A percentile compares a stretch with the other conserved stretches of the same genome.
phyloP scores from a whole-genome alignment of 1,140 invertebrate species.

The Calliphora vicina region DNA sequence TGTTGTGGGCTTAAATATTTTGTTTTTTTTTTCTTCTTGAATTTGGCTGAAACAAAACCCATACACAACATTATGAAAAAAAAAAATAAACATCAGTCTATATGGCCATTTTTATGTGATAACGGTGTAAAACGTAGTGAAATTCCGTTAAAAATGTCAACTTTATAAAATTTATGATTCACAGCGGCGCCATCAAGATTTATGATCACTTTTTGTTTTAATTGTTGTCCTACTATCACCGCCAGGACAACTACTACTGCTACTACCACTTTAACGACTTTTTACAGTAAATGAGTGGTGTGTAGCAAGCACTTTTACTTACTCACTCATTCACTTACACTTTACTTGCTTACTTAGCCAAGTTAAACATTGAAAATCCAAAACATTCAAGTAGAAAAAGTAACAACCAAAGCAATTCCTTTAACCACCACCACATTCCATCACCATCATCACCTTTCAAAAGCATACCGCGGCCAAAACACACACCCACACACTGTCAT shows the following conservation, averaged over 20 bases:
- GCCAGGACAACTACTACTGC: no score
- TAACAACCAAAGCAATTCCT: neutral
- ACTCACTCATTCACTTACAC: neutral
- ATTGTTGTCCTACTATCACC: neutral
- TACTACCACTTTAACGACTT: neutral
- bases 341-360: neutral
- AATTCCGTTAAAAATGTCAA: conserved; percentile 29
- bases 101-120: neutral
- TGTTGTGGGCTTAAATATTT: no score
- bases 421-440: neutral
- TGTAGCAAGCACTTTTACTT: neutral
- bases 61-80: no score
- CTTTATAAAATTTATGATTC: conserved; percentile 35
- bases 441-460: neutral
- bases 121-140: conserved; percentile 5
- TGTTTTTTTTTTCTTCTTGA: neutral
- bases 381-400: neutral
- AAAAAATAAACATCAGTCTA: neutral
- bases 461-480: neutral
- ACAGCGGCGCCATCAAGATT: conserved; percentile 33
- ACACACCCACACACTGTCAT: no score
- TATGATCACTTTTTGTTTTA: conserved; percentile 26
- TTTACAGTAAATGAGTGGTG: neutral
- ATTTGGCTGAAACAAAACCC: no score
- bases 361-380: conserved; percentile 4